Conservation (phyloP, 2,113 vertebrate genomes). For the Rhinolophus sinicus region DNA sequence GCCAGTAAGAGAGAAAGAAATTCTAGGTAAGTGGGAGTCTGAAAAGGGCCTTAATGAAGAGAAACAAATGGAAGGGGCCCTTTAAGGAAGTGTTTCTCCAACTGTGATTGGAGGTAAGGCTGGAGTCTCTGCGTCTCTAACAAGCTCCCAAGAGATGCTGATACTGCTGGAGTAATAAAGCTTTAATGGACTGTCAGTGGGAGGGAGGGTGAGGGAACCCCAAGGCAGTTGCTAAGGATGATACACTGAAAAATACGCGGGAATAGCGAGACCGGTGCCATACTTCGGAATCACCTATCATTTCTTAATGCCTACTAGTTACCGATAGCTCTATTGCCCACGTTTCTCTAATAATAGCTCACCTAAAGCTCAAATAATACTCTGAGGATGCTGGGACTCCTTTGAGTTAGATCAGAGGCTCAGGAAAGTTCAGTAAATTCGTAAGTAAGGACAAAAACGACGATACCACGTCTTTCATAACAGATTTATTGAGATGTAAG, state of each 20-base stretch:
- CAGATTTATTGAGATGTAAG: neutral
- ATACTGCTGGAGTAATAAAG: neutral
- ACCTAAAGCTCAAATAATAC: neutral
- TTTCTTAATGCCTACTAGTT: neutral
- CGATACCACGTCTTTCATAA: neutral
- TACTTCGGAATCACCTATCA: neutral
- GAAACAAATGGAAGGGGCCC: neutral
- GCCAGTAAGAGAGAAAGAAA: neutral
- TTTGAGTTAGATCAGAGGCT: neutral
- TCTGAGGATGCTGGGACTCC: neutral
- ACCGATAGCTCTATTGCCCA: neutral
- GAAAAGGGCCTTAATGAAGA: neutral
- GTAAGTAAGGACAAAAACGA: neutral
- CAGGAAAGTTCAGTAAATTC: neutral
- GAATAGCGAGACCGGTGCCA: accelerated
- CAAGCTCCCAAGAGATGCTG: neutral
- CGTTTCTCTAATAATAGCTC: neutral
- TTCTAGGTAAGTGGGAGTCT: neutral
- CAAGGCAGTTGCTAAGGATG: neutral
- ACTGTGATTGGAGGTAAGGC: neutral
- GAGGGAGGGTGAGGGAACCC: neutral
- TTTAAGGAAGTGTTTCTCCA: too few relatives aligned
- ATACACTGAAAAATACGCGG: neutral
- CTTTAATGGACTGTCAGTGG: neutral
- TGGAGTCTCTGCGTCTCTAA: neutral